These are phyloP conservation scores for Ranitomeya variabilis DNA, from an alignment of 2,113 vertebrate genomes.

Conservation along the genomic window DNA sequence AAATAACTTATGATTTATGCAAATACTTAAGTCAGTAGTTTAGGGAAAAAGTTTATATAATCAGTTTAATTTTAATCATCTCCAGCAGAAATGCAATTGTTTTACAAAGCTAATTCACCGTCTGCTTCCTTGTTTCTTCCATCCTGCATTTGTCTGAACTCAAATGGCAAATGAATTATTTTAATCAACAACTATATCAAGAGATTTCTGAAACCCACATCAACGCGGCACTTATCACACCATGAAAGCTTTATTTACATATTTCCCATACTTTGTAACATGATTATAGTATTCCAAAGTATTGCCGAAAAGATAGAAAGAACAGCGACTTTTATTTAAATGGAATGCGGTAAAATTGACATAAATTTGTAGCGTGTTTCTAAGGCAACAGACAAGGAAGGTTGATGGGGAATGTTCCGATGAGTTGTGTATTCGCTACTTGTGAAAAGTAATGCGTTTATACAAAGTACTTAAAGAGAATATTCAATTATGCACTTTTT, in stretches of 20 bases:
- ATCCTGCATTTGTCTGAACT: slow-evolving; percentile 15
- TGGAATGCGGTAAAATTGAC: slow-evolving; percentile 31
- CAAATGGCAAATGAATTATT: slow-evolving; percentile 40
- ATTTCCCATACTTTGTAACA: slow-evolving; percentile 48
- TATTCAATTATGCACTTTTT: slow-evolving; percentile 29
- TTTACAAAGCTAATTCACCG: neutral
- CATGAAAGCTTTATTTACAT: slow-evolving; percentile 55
- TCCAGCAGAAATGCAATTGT: slow-evolving; percentile 2
- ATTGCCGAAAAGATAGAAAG: slow-evolving; percentile 36
- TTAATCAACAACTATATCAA: slow-evolving; percentile 42
- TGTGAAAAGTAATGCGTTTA: slow-evolving; percentile 17
- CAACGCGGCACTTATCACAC: slow-evolving; percentile 39
- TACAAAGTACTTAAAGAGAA: slow-evolving; percentile 21
- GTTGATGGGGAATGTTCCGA: slow-evolving; percentile 9
- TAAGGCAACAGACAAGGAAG: slow-evolving; percentile 26
- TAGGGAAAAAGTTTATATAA: neutral
- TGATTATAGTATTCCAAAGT: slow-evolving; percentile 47
- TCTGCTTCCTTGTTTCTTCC: neutral
- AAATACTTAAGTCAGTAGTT: neutral
- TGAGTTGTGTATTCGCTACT: neutral
- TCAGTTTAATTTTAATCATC: neutral
- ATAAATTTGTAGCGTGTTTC: slow-evolving; percentile 37
- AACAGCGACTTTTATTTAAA: slow-evolving; percentile 41
- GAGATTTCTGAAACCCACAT: slow-evolving; percentile 31
- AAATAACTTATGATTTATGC: neutral